These are phyloP conservation scores for Grallaria varia DNA, from an alignment of 2,113 vertebrate genomes.

Conservation along the genomic window DNA sequence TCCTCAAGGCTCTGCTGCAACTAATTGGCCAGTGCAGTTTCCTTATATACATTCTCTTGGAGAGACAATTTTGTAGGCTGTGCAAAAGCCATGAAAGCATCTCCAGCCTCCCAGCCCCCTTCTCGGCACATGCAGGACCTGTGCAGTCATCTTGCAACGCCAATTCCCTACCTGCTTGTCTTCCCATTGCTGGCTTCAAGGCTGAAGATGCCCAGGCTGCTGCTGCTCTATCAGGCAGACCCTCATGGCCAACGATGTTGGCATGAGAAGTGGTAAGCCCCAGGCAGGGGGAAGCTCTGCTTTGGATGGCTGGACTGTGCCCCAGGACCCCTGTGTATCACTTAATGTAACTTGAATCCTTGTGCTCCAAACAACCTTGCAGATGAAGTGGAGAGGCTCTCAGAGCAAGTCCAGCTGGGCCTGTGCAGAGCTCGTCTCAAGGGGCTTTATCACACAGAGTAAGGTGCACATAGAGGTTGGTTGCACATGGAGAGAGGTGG, in stretches of 20 bases:
- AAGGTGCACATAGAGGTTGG: background rate
- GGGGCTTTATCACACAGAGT: background rate
- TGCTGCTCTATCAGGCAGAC: background rate
- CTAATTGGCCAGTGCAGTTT: background rate
- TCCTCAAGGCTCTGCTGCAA: background rate
- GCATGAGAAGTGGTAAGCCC: background rate
- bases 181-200: background rate
- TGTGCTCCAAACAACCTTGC: background rate
- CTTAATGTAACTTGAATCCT: background rate
- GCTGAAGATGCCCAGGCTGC: background rate
- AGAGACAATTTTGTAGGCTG: background rate
- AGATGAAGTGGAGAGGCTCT: background rate
- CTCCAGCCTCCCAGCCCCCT: fast-evolving
- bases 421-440: background rate
- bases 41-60: background rate
- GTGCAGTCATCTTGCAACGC: background rate
- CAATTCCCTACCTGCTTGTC: background rate
- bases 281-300: fast-evolving
- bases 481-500: background rate
- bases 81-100: background rate
- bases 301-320: background rate
- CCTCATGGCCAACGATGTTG: background rate
- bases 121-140: fast-evolving
- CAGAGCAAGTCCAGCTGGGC: fast-evolving
- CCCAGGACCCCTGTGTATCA: background rate